These are phyloP conservation scores for Perithous albicinctus DNA, from an alignment of 2,888 invertebrate species.

Conservation along the genomic window DNA sequence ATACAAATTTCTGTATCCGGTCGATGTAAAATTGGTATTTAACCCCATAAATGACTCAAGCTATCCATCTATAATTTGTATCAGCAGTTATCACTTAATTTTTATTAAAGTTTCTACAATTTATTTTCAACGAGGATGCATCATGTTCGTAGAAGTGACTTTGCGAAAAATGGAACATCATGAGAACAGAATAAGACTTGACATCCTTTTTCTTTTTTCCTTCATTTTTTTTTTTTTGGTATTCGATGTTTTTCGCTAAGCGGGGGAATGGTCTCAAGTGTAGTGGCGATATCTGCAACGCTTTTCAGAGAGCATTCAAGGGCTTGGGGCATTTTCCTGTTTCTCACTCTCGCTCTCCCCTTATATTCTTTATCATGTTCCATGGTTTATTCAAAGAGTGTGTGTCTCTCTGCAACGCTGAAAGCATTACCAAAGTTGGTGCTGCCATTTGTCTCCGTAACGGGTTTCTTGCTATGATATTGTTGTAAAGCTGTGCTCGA, in stretches of 20 bases:
- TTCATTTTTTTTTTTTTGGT: neutral
- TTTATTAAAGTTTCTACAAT: too few relatives aligned
- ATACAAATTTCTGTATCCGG: too few relatives aligned
- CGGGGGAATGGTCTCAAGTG: neutral
- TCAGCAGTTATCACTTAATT: too few relatives aligned
- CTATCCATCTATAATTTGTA: too few relatives aligned
- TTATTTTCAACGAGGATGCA: too few relatives aligned
- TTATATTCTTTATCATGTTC: neutral
- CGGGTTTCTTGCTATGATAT: neutral
- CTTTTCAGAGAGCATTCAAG: neutral
- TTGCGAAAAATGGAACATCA: too few relatives aligned
- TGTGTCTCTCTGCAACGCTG: neutral
- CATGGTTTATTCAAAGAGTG: constrained; percentile 30
- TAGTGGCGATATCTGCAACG: neutral
- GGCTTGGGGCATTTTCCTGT: neutral
- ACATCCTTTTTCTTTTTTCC: too few relatives aligned
- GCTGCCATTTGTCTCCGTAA: neutral
- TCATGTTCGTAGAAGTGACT: too few relatives aligned
- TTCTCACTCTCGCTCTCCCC: constrained; percentile 1
- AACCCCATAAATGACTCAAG: too few relatives aligned
- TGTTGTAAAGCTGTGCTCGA: neutral
- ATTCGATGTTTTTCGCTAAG: neutral
- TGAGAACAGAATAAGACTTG: too few relatives aligned
- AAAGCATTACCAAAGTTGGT: constrained; percentile 15
- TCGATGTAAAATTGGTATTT: too few relatives aligned